phyloP scores from a whole-genome alignment of 2,888 invertebrate genomes.

The Chrysolina americana region DNA sequence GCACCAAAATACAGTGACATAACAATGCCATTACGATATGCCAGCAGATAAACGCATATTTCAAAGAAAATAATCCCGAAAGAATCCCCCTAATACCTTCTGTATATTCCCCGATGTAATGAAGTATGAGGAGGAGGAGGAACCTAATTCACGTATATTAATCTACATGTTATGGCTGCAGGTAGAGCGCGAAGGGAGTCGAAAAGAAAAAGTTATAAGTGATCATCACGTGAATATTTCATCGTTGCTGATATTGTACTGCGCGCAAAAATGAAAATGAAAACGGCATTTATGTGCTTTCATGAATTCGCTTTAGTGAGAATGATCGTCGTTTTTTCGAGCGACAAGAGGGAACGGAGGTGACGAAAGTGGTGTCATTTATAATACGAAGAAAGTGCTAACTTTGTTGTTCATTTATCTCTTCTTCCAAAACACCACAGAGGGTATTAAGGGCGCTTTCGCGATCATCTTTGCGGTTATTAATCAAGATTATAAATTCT shows the following conservation, averaged over 20 bases:
- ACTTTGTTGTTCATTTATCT: slow-evolving; percentile 22
- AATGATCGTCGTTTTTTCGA: slow-evolving; percentile 9
- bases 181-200: no score
- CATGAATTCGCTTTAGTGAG: slow-evolving; percentile 5
- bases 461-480: background rate
- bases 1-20: no score
- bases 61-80: no score
- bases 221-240: background rate
- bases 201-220: background rate
- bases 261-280: slow-evolving; percentile 3
- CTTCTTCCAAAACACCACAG: background rate
- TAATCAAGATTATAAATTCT: slow-evolving; percentile 14
- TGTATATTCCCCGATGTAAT: no score
- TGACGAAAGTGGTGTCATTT: slow-evolving; percentile 13
- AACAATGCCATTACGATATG: no score
- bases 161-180: no score
- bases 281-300: background rate
- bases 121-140: no score
- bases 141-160: no score
- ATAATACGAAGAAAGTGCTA: slow-evolving; percentile 16
- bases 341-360: slow-evolving; percentile 6
- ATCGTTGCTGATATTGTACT: background rate
- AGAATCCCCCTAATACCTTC: no score
- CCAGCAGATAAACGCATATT: no score
- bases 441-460: slow-evolving; percentile 1